Evolutionary conservation across 2,797 vertebrate genomes (phyloP), one percentile per base, ranked within the genome.

Genomic region (Oophaga sylvatica): DNA sequence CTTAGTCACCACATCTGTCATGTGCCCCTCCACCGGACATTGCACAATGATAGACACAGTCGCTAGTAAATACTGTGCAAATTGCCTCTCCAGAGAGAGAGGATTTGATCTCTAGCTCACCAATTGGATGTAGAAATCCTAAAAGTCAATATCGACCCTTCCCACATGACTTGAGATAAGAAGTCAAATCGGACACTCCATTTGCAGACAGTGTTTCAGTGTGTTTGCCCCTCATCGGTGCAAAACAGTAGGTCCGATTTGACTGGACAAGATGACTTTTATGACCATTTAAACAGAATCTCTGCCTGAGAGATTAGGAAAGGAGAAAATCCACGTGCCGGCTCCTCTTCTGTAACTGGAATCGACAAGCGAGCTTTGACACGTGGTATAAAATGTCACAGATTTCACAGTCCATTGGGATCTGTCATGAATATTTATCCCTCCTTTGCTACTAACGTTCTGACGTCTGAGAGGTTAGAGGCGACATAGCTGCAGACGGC

Each of bases 341-440:
- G 31, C 60, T 41, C 1, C 2, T 1, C 31, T 56, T 22, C 65
- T 68, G 65, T 82, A 29, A 81, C 6, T 16, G 31, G 62, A 53
- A 53, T 68, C 48, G 80, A 67, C 65, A 67, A 67, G 65, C 13
- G 65, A 67, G 65, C 65, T 29, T 15, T 67, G 65, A 81, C 79
- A 9, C 45, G 79, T 59, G 12, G 10, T 63, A 12, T 67, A 67
- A 81, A 62, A 59, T 59, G 78, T 80, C 29, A 60, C 19, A 5
- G 29, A 19, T 78, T 57, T 78, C 56, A 78, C 76, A 29, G 76
- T 57, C 22, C 76, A 31, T 78, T 78, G 76, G 76, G 13, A 20
- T 5, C 76, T 5, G 48, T n/a, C 19, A 13, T 79, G 53, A 9
- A 56, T 59, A 35, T 20, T 59, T 35, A 1, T 15, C 26, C n/a